Base-by-base conservation (phyloP, 1,140 invertebrate genomes). In the Copidosoma floridanum region DNA sequence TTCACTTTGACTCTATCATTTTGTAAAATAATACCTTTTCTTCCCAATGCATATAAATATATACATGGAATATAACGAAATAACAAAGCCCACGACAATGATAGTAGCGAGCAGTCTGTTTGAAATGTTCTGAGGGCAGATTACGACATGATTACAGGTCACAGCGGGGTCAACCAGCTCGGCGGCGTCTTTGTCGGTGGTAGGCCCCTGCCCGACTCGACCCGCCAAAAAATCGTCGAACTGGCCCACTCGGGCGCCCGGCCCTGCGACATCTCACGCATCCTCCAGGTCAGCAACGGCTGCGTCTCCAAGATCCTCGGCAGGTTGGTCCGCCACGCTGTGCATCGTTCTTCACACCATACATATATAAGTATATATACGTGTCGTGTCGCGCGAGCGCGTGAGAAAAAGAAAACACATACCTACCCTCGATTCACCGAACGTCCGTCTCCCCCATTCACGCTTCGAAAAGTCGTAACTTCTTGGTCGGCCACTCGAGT, bases 131-230 rank as follows among this genome's bases (percentile, higher is more conserved):
- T 63, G 52, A 58, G 59, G 48, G n/a, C n/a, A 61, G 63, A 60
- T 54, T 55, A 58, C 48, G 48, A 63, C n/a, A 56, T 55, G 58
- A 57, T 75, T 71, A 38, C 85, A 89, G 94, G 94, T 80, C 94
- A 96, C 85, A 95, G 92, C 80, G 94, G 95, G 70, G 92, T 98
- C 73, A 99, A 99, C 85, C 97, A 99, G 85, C 85, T 99, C 72
- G 96, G 97, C 64, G 97, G 97, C 68, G 94, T 95, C 51, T 99
- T 97, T 85, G 95, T 99, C 74, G 95, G 96, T 79, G 97, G 96
- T 43, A 84, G 97, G 68, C 97, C 97, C 44, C 84, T 99, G 68
- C 95, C 96, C 12, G 95, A 98, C 79, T 91, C 91, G 47, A 97
- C 95, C 41, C 83, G 96, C 50, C 93, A 97, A 81, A 92, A 94